A percentile compares a stretch with the other conserved stretches of the same genome.
Conservation (phyloP, 2,113 vertebrate genomes). For the Atrichornis clamosus region DNA sequence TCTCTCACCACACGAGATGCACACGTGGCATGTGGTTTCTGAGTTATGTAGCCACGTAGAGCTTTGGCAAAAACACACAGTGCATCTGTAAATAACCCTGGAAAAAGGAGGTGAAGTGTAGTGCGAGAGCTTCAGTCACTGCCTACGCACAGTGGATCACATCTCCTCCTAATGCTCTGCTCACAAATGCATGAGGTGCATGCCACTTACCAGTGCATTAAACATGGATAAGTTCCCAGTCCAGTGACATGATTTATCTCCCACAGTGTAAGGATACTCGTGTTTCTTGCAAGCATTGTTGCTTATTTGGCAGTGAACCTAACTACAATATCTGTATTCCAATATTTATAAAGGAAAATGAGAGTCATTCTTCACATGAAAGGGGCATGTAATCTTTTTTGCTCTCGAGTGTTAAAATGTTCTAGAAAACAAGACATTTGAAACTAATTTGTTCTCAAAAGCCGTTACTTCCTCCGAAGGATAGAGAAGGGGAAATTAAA, state of each 20-base stretch:
- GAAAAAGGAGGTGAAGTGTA: background rate
- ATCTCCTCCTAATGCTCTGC: background rate
- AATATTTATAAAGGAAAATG: background rate
- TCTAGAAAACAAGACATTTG: background rate
- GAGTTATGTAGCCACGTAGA: background rate
- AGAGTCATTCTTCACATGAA: background rate
- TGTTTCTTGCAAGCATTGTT: background rate
- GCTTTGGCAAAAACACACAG: background rate
- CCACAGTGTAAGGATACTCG: background rate
- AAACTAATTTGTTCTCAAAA: background rate
- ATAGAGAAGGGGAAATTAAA: background rate
- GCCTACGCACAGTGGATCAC: background rate
- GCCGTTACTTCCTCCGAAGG: background rate
- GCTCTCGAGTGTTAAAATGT: background rate
- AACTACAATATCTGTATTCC: background rate
- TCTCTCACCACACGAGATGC: background rate
- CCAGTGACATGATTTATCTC: background rate
- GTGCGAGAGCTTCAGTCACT: background rate
- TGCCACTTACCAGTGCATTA: background rate
- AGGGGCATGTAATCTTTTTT: background rate
- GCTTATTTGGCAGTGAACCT: background rate
- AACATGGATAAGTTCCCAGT: background rate
- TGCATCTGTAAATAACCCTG: background rate
- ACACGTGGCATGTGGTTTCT: background rate
- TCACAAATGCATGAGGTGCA: conserved; percentile 60